A percentile compares a stretch with the other conserved stretches of the same genome.
Conservation (phyloP, 2,113 vertebrate genomes). For the Grus americana region DNA sequence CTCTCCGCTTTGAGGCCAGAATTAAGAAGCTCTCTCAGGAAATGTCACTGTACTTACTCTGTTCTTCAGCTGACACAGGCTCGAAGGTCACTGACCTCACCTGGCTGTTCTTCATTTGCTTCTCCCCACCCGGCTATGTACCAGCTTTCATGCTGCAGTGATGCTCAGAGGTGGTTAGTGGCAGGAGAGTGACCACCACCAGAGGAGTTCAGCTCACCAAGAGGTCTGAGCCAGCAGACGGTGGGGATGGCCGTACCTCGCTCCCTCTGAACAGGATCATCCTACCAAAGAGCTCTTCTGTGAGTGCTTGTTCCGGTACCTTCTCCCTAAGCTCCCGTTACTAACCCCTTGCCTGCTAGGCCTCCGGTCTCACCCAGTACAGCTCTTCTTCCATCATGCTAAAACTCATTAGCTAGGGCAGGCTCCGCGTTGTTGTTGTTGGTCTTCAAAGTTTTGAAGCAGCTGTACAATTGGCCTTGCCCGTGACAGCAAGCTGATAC, state of each 20-base stretch:
- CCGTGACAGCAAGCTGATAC: neutral
- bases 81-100: neutral
- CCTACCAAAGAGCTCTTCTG: neutral
- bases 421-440: neutral
- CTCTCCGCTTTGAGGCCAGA: neutral
- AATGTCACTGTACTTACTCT: neutral
- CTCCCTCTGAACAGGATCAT: neutral
- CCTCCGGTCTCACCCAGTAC: neutral
- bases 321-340: neutral
- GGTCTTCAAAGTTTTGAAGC: neutral
- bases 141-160: neutral
- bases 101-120: neutral
- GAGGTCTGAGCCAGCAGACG: neutral
- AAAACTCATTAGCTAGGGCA: neutral
- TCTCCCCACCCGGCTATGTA: accelerated
- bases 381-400: neutral
- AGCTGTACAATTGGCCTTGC: neutral
- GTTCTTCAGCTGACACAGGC: neutral
- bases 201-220: neutral
- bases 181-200: neutral
- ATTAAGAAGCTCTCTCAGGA: neutral
- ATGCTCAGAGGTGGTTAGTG: neutral
- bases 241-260: neutral
- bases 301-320: neutral
- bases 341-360: neutral